phyloP scores from a whole-genome alignment of 2,113 vertebrate species.

The Desmodus rotundus region DNA sequence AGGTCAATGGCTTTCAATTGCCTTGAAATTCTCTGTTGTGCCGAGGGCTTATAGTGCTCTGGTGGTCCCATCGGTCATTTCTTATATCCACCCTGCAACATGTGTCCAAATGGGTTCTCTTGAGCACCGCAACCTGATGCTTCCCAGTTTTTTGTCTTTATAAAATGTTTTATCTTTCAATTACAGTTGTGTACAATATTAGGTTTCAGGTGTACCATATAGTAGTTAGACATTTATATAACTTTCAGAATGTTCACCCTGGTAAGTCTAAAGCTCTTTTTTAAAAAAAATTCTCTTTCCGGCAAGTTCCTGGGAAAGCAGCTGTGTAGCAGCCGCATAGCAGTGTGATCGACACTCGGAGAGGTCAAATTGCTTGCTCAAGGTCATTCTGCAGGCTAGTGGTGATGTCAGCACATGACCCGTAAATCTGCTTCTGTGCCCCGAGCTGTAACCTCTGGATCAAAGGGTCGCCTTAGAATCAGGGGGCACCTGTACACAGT shows the following conservation, averaged over 20 bases:
- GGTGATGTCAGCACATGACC: neutral
- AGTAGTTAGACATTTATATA: neutral
- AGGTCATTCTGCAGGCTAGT: neutral
- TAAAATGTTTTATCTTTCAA: neutral
- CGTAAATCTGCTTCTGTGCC: neutral
- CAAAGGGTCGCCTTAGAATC: constrained; percentile 12
- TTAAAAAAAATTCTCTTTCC: neutral
- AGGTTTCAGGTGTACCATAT: neutral
- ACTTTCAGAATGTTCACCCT: neutral
- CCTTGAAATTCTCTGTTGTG: neutral
- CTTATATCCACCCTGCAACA: neutral
- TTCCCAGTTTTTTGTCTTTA: neutral
- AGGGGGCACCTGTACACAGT: neutral
- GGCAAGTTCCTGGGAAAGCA: neutral
- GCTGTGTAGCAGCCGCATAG: neutral
- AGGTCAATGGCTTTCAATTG: neutral
- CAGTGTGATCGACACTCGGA: neutral
- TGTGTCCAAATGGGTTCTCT: neutral
- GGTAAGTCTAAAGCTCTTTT: neutral
- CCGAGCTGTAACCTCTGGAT: neutral
- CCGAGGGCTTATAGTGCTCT: neutral
- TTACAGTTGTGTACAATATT: neutral
- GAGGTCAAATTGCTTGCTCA: neutral
- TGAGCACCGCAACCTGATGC: neutral
- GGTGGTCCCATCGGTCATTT: neutral